Percentiles rank a stretch among this genome's conserved stretches.
phyloP scores from a whole-genome alignment of 2,113 vertebrate species.

The Neogobius melanostomus region DNA sequence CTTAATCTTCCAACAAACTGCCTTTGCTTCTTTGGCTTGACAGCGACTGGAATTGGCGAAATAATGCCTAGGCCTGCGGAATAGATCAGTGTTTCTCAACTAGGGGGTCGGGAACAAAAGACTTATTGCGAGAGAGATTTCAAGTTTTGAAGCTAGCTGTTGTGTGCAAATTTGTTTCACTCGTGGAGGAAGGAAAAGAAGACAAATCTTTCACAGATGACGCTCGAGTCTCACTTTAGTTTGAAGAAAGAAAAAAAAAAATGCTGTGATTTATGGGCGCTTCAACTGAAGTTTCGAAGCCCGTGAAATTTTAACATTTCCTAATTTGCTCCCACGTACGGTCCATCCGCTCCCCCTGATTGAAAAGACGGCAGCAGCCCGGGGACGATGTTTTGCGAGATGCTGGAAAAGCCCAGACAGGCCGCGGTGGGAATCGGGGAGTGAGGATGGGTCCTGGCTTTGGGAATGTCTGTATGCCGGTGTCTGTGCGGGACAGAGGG shows the following conservation, averaged over 20 bases:
- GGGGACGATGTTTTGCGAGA: conserved; percentile 62
- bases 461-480: conserved; percentile 13
- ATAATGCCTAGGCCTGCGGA: conserved; percentile 20
- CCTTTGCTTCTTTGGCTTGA: conserved; percentile 29
- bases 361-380: conserved; percentile 52
- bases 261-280: neutral
- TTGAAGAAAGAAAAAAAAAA: neutral
- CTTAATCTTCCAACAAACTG: conserved; percentile 25
- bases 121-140: conserved; percentile 2
- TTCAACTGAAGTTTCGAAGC: conserved; percentile 41
- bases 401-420: conserved; percentile 45
- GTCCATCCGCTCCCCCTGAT: conserved; percentile 47
- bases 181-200: no score
- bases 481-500: conserved; percentile 31
- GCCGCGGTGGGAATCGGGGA: conserved; percentile 53
- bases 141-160: no score
- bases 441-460: conserved; percentile 53
- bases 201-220: no score
- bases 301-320: conserved; percentile 37
- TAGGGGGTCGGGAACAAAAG: conserved; percentile 9
- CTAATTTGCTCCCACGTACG: conserved; percentile 65
- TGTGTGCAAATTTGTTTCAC: neutral
- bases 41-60: conserved; percentile 13
- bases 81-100: neutral
- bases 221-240: neutral